These are phyloP conservation scores for Calameuta pallipes DNA, from an alignment of 2,888 invertebrate species.

Conservation along the genomic window DNA sequence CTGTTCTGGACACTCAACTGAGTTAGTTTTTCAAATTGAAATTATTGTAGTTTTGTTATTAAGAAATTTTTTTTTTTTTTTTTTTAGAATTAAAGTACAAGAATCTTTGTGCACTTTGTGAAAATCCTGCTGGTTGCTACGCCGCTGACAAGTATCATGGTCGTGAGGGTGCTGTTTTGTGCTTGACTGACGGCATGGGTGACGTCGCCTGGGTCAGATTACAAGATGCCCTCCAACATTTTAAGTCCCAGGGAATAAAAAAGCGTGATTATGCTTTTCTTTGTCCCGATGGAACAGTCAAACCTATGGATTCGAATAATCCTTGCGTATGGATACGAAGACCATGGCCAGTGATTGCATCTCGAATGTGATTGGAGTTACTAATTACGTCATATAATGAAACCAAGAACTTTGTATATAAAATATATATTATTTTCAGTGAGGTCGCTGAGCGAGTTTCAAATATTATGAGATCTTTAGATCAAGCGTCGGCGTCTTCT, in stretches of 20 bases:
- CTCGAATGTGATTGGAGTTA: conserved; percentile 69
- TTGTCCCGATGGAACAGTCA: conserved; percentile 80
- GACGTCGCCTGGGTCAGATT: conserved; percentile 86
- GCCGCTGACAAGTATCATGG: conserved; percentile 85
- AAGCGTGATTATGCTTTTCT: conserved; percentile 74
- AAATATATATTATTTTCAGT: conserved; percentile 51
- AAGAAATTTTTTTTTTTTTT: neutral
- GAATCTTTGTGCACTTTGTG: conserved; percentile 80
- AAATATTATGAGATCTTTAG: conserved; percentile 66
- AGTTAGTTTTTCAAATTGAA: conserved; percentile 70
- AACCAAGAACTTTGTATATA: conserved; percentile 6
- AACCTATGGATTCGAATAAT: conserved; percentile 69
- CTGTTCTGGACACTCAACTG: conserved; percentile 72
- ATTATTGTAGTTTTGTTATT: conserved; percentile 21
- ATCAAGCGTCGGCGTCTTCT: conserved; percentile 45
- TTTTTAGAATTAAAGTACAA: conserved; percentile 73
- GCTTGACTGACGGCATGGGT: conserved; percentile 81
- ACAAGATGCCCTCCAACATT: conserved; percentile 76
- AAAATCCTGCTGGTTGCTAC: conserved; percentile 72
- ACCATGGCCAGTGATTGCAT: conserved; percentile 82
- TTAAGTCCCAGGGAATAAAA: conserved; percentile 62
- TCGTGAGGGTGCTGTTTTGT: conserved; percentile 81
- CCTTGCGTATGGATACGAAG: conserved; percentile 84
- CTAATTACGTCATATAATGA: neutral
- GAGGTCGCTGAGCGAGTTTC: conserved; percentile 67